These are phyloP conservation scores for Colletes collaris DNA, from an alignment of 2,888 invertebrate genomes.

Conservation along the genomic window DNA sequence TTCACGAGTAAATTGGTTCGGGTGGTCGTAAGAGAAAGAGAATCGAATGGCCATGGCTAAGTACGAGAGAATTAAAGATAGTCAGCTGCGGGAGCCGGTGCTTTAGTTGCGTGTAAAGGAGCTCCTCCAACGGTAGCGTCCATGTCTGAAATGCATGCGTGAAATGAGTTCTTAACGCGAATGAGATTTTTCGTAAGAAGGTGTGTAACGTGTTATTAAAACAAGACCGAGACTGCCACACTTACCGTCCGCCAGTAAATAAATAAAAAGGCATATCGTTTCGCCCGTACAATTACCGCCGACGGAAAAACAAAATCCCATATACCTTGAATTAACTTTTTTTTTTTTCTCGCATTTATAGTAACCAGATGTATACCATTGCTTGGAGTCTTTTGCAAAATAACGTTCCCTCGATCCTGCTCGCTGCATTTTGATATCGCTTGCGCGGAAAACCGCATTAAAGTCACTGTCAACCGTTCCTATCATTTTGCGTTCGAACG, in stretches of 20 bases:
- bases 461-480: not conserved
- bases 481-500: not conserved
- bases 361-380: not conserved
- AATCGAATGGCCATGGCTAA: not conserved
- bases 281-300: conserved; percentile 20
- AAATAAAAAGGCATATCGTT: conserved; percentile 21
- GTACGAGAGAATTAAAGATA: conserved; percentile 24
- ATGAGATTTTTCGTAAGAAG: conserved; percentile 68
- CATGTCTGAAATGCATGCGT: conserved; percentile 64
- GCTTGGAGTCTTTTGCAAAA: conserved; percentile 3
- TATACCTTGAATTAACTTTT: conserved; percentile 8
- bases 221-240: conserved; percentile 28
- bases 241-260: conserved; percentile 10
- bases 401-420: not conserved
- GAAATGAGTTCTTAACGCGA: conserved; percentile 75
- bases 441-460: not conserved
- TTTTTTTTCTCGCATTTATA: not conserved
- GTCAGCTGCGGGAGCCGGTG: conserved; percentile 33
- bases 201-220: conserved; percentile 59
- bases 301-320: not conserved
- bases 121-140: conserved; percentile 51
- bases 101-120: conserved; percentile 59
- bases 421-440: not conserved
- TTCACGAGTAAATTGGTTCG: conserved; percentile 8
- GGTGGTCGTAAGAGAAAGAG: not conserved